These are phyloP conservation scores for Tupaia chinensis DNA, from an alignment of 2,113 vertebrate species.

Conservation along the genomic window DNA sequence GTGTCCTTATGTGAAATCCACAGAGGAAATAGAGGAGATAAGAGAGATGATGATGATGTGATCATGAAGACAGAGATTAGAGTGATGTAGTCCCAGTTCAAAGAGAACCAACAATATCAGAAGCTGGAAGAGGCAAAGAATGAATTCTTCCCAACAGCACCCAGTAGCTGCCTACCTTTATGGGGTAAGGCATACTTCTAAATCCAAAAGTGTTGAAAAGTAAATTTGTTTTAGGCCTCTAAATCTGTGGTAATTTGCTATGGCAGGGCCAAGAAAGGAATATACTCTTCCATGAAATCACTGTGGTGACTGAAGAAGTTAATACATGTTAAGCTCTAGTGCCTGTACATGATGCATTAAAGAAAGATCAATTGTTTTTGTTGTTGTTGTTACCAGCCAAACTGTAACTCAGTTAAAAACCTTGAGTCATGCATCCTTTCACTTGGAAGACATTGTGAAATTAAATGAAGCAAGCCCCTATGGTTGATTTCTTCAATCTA, in stretches of 20 bases:
- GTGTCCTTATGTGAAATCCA: background rate
- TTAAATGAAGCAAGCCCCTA: constrained; percentile 73
- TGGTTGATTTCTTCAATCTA: constrained; percentile 74
- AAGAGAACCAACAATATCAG: background rate
- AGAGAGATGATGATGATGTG: background rate
- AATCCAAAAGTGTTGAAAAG: background rate
- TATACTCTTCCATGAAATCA: background rate
- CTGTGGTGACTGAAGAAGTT: background rate
- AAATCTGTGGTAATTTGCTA: background rate
- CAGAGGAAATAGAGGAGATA: background rate
- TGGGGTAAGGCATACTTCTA: background rate
- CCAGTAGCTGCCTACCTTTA: background rate
- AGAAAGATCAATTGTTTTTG: background rate
- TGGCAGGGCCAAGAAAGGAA: background rate
- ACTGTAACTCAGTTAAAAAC: background rate
- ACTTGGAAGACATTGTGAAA: constrained; percentile 72
- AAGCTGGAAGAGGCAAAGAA: background rate
- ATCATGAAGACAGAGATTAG: background rate
- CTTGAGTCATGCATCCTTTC: background rate
- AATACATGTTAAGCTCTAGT: background rate
- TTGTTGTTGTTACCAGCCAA: background rate
- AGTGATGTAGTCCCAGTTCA: background rate
- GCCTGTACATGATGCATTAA: background rate
- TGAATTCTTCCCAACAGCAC: background rate
- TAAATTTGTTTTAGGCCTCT: background rate